Evolutionary conservation across 2,113 vertebrate genomes (phyloP).

Genomic region (Corynorhinus townsendii): DNA sequence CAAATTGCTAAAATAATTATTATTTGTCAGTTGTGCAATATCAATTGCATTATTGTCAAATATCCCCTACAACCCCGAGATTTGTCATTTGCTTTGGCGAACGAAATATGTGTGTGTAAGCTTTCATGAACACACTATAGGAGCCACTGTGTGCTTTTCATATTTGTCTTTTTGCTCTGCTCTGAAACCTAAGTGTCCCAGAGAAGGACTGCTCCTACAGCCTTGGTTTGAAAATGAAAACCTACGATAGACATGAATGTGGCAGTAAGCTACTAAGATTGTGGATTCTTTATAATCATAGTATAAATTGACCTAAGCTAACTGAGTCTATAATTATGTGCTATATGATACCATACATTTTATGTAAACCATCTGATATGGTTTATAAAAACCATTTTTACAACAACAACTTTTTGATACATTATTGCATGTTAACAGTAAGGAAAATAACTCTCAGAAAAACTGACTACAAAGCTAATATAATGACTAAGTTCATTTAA

Average conservation of each 20-base stretch:
- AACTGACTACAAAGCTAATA: neutral
- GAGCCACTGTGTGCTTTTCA: neutral
- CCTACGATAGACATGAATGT: neutral
- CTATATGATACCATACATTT: neutral
- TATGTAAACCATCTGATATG: neutral
- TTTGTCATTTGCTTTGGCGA: neutral
- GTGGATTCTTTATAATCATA: neutral
- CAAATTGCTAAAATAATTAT: neutral
- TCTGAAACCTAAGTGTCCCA: neutral
- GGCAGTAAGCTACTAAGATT: too few relatives aligned
- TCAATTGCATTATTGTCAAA: neutral
- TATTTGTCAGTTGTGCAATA: neutral
- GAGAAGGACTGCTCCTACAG: rapidly evolving
- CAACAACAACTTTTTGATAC: neutral
- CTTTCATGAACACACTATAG: neutral
- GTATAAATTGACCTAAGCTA: neutral
- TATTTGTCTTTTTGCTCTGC: neutral
- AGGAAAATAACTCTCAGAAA: neutral
- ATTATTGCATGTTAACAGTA: neutral
- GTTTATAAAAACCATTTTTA: too few relatives aligned
- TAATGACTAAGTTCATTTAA: neutral
- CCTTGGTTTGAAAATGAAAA: neutral
- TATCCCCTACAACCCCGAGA: neutral
- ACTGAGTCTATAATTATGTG: neutral
- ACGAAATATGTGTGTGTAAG: neutral